phyloP scores from a whole-genome alignment of 2,797 vertebrate species.

The Odontamblyopus rebecca region DNA sequence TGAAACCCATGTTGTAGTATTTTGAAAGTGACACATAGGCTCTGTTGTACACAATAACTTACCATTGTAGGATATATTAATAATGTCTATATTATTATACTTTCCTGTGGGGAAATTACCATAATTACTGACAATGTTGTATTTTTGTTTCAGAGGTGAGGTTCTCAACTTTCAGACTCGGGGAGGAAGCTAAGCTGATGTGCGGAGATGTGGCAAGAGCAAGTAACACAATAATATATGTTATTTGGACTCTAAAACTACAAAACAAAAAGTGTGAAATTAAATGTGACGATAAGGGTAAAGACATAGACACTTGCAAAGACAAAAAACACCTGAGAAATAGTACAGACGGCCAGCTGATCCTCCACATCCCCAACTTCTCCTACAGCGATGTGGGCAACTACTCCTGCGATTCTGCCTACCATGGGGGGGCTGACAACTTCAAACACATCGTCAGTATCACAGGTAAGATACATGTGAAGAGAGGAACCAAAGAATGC shows the following conservation, averaged over 20 bases:
- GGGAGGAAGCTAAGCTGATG: conserved; percentile 35
- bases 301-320: conserved; percentile 9
- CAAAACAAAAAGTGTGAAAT: conserved; percentile 18
- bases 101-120: too few relatives aligned
- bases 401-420: conserved; percentile 64
- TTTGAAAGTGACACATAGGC: too few relatives aligned
- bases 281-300: rapidly evolving
- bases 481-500: neutral
- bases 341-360: conserved; percentile 21
- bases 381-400: conserved; percentile 57
- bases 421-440: neutral
- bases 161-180: conserved; percentile 28
- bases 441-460: conserved; percentile 15
- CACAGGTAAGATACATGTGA: conserved; percentile 53
- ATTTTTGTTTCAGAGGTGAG: conserved; percentile 41
- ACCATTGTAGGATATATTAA: too few relatives aligned
- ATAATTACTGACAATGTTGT: neutral
- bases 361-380: conserved; percentile 70
- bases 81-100: neutral
- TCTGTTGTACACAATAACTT: too few relatives aligned
- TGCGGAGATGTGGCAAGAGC: conserved; percentile 53
- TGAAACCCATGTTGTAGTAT: too few relatives aligned
- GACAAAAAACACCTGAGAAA: conserved; percentile 58
- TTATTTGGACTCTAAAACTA: conserved; percentile 57
- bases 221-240: conserved; percentile 31